phyloP scores from a whole-genome alignment of 2,797 vertebrate species.

The Semaprochilodus insignis region DNA sequence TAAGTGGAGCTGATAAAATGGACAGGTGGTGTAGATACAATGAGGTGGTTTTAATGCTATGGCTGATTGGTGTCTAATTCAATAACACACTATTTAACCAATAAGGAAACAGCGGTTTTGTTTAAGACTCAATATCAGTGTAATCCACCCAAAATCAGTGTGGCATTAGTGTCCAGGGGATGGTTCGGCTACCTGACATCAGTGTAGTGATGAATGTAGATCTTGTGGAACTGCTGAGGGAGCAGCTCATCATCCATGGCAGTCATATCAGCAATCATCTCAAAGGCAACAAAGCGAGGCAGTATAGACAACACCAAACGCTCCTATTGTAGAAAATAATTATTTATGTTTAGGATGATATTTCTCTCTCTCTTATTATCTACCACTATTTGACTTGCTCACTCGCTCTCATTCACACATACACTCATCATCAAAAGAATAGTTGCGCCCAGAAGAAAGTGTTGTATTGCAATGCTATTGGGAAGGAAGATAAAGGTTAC shows the following conservation, averaged over 20 bases:
- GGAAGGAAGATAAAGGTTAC: too few relatives aligned
- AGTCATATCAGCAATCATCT: conserved; percentile 83
- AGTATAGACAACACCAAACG: conserved; percentile 80
- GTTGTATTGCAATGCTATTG: too few relatives aligned
- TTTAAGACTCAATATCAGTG: neutral
- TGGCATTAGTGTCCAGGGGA: neutral
- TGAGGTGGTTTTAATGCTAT: too few relatives aligned
- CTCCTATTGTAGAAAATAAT: conserved; percentile 67
- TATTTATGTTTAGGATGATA: neutral
- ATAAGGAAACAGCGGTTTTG: neutral
- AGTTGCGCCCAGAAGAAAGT: too few relatives aligned
- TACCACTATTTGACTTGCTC: neutral
- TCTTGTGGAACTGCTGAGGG: conserved; percentile 81
- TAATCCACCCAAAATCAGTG: neutral
- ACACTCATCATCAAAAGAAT: neutral
- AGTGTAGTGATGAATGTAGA: conserved; percentile 82
- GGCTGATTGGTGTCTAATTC: too few relatives aligned
- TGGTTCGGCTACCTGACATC: conserved; percentile 75
- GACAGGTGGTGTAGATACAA: too few relatives aligned
- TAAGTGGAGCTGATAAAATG: too few relatives aligned
- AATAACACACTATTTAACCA: neutral
- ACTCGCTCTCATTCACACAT: neutral
- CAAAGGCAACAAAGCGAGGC: conserved; percentile 82
- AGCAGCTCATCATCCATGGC: conserved; percentile 74
- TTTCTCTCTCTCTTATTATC: neutral